Evolutionary conservation across 2,888 invertebrate species (phyloP).

Genomic region (Philereme vetulata): DNA sequence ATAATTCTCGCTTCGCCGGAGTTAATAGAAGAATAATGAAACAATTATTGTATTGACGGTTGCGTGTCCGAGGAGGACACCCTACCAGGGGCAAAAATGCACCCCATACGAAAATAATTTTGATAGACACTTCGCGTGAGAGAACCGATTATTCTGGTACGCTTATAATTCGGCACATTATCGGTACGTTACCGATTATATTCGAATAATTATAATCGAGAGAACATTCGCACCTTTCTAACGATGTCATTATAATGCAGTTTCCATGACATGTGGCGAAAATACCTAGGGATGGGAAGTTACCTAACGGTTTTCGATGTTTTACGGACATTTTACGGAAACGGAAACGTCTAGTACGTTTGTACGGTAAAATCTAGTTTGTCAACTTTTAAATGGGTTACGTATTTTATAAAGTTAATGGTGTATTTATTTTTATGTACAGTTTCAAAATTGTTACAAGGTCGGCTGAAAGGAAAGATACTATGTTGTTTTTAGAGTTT

Average conservation of each 20-base stretch:
- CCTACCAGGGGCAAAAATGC: conserved; percentile 60
- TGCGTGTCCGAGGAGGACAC: conserved; percentile 65
- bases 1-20: conserved; percentile 67
- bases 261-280: conserved; percentile 56
- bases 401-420: too few species aligned
- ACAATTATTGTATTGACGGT: conserved; percentile 78
- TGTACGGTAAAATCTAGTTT: too few species aligned
- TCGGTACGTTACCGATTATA: conserved; percentile 72
- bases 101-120: conserved; percentile 77
- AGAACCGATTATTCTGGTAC: conserved; percentile 65
- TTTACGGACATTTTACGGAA: conserved; percentile 4
- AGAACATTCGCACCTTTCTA: conserved; percentile 70
- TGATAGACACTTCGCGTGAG: conserved; percentile 83
- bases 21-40: conserved; percentile 83
- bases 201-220: conserved; percentile 65
- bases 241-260: conserved; percentile 66
- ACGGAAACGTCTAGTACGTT: background rate
- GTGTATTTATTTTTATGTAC: background rate
- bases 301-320: conserved; percentile 17
- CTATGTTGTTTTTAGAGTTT: conserved; percentile 51
- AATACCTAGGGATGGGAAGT: conserved; percentile 25
- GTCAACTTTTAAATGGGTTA: too few species aligned
- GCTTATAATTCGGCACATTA: conserved; percentile 79
- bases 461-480: conserved; percentile 45
- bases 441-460: conserved; percentile 5